Base-by-base conservation (phyloP, 2,797 vertebrate species). In the Smutsia gigantea region DNA sequence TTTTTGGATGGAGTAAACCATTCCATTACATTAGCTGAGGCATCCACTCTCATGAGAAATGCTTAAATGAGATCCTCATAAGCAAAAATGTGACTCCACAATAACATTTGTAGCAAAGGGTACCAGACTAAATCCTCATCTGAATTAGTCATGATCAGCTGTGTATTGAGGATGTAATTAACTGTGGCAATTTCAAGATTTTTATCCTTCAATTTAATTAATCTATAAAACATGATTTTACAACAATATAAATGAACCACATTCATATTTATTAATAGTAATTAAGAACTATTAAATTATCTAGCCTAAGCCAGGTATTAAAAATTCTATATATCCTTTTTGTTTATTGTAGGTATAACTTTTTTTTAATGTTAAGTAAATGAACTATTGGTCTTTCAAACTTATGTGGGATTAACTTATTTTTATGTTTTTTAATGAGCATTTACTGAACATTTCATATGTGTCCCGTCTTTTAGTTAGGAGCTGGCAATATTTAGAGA, bases 351-450 rank as follows among this genome's bases (percentile, higher is more conserved):
- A 71, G 68, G 14, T 63, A 23, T 91, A 39, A 57, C 39, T 87
- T 91, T 55, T 27, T 79, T 86, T 72, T 74, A 74, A 74, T 39
- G 27, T 74, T 72, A 88, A 75, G 42, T 81, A 55, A 74, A 66
- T 42, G 23, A 90, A 79, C 27, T 68, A 1, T 81, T 86, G 34
- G 64, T 74, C 29, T 96, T 95, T 79, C 27, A 51, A 10, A 31
- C 14, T 37, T 94, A 23, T 51, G 29, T 78, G 17, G 21, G 72
- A 25, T 93, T 85, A 34, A 42, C 86, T 72, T 90, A 55, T 75
- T 66, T 95, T 46, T 71, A 51, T 95, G 23, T 74, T 91, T 86
- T 57, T 92, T n/a, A 74, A 7, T 82, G 66, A 68, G 59, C 34
- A 55, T 87, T n/a, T 72, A 53, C 63, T 53, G n/a, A 21, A 86